A percentile compares a stretch with the other conserved stretches of the same genome.
Conservation (phyloP, 1,140 invertebrate genomes). For the Ips typographus region DNA sequence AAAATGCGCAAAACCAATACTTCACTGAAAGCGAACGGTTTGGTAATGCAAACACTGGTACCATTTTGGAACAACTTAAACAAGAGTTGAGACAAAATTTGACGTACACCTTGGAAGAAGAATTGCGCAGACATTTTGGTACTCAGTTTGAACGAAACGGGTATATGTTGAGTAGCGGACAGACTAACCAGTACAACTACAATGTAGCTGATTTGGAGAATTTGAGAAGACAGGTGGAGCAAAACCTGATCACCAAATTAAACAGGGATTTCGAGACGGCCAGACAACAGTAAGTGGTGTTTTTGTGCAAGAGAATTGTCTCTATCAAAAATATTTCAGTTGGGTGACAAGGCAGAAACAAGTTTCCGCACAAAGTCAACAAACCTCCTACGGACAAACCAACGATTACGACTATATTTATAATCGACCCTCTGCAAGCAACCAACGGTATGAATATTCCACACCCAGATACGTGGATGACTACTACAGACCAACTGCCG, state of each 20-base stretch:
- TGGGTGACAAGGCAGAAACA: constrained; percentile 18
- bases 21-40: constrained; percentile 33
- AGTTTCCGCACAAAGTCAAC: constrained; percentile 9
- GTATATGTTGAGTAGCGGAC: constrained; percentile 39
- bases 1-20: constrained; percentile 38
- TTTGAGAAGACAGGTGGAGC: constrained; percentile 44
- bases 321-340: constrained; percentile 12
- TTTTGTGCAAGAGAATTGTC: background rate
- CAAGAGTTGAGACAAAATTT: constrained; percentile 45
- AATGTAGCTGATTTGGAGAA: constrained; percentile 43
- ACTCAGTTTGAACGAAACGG: constrained; percentile 39
- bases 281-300: constrained; percentile 17
- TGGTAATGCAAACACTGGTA: constrained; percentile 24
- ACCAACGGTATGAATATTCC: background rate
- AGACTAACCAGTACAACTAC: constrained; percentile 43
- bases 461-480: constrained; percentile 11
- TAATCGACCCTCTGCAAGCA: background rate
- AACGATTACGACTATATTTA: constrained; percentile 2
- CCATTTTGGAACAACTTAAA: constrained; percentile 39
- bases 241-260: constrained; percentile 45
- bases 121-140: constrained; percentile 44
- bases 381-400: constrained; percentile 4
- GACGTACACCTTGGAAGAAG: constrained; percentile 41
- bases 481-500: constrained; percentile 14
- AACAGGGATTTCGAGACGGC: constrained; percentile 39